These are phyloP conservation scores for Meliscaeva auricollis DNA, from an alignment of 2,888 invertebrate genomes.

Conservation along the genomic window DNA sequence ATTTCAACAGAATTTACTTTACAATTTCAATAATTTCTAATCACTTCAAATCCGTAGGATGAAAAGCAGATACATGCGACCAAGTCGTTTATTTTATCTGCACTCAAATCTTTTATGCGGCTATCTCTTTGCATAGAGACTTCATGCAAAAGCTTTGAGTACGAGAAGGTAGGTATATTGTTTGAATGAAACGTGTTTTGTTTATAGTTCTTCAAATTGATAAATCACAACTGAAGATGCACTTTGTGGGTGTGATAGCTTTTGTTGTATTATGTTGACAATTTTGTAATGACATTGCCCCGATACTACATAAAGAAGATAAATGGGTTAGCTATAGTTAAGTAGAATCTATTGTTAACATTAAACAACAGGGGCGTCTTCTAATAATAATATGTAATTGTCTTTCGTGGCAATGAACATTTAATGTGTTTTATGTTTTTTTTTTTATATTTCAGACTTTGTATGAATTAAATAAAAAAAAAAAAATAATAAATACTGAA, in stretches of 20 bases:
- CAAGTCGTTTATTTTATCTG: not conserved
- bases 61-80: not conserved
- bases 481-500: not conserved
- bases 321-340: conserved; percentile 19
- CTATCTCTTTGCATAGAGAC: not conserved
- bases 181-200: conserved; percentile 28
- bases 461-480: not conserved
- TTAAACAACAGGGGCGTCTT: conserved; percentile 28
- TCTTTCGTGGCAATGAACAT: conserved; percentile 22
- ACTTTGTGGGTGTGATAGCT: conserved; percentile 40
- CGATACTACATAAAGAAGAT: conserved; percentile 41
- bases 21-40: too few species aligned
- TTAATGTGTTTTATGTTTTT: not conserved
- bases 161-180: not conserved
- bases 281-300: conserved; percentile 22
- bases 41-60: too few species aligned
- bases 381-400: not conserved
- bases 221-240: conserved; percentile 39
- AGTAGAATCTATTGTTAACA: conserved; percentile 11
- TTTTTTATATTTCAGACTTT: not conserved
- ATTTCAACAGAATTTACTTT: too few species aligned
- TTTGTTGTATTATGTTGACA: conserved; percentile 35
- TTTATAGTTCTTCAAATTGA: conserved; percentile 22
- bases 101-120: not conserved
- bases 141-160: conserved; percentile 16